phyloP scores from a whole-genome alignment of 1,140 invertebrate species.

The Lineus longissimus region DNA sequence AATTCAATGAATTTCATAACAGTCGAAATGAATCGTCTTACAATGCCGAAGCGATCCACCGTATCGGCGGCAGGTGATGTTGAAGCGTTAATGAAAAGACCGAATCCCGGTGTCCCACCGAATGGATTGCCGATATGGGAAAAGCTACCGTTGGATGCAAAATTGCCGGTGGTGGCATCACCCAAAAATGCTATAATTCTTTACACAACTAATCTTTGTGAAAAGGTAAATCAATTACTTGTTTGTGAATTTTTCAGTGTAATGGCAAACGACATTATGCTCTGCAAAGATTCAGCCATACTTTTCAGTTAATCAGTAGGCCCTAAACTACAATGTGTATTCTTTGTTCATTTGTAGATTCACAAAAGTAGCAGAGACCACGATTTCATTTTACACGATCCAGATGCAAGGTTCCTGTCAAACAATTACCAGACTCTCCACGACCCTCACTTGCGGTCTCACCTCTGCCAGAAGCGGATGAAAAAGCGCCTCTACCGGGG shows the following conservation, averaged over 20 bases:
- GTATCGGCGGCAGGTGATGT: too few relatives aligned
- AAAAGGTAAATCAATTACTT: constrained; percentile 14
- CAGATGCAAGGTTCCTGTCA: constrained; percentile 21
- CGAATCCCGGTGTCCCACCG: too few relatives aligned
- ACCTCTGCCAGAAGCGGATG: constrained; percentile 23
- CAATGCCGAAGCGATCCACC: too few relatives aligned
- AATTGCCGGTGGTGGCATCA: constrained; percentile 28
- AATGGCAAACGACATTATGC: not conserved
- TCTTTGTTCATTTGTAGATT: constrained; percentile 19
- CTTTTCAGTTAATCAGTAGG: not conserved
- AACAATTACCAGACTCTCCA: constrained; percentile 30
- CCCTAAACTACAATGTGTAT: not conserved
- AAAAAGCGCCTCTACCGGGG: constrained; percentile 22
- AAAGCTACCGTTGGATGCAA: constrained; percentile 25
- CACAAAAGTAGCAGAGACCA: constrained; percentile 13
- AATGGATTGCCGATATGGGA: constrained; percentile 28
- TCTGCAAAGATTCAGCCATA: too few relatives aligned
- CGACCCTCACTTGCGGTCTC: constrained; percentile 28
- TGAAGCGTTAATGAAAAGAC: too few relatives aligned
- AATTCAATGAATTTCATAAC: too few relatives aligned
- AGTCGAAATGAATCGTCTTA: too few relatives aligned
- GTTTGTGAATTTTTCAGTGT: too few relatives aligned
- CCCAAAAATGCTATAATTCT: constrained; percentile 26
- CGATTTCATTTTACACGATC: constrained; percentile 31
- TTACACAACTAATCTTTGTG: constrained; percentile 29